A percentile compares a stretch with the other conserved stretches of the same genome.
Conservation (phyloP, 2,113 vertebrate species). For the Bubo bubo region DNA sequence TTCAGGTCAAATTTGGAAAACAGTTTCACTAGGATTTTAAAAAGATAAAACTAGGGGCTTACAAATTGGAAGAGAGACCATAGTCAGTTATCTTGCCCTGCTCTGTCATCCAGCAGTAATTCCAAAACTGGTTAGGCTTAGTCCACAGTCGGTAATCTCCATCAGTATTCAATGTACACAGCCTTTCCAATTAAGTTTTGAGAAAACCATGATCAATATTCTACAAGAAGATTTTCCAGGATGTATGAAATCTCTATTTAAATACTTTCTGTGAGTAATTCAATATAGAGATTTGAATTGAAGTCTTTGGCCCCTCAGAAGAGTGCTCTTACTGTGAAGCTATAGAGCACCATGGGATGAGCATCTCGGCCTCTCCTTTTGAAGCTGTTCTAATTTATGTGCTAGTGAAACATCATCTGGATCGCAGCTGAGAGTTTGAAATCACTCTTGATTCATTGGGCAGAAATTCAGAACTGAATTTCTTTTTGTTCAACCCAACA, state of each 20-base stretch:
- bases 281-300: not conserved
- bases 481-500: not conserved
- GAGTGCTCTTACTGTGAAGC: not conserved
- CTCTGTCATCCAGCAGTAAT: not conserved
- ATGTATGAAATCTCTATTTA: not conserved
- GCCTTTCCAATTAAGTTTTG: constrained; percentile 12
- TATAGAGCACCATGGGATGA: not conserved
- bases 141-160: not conserved
- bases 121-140: not conserved
- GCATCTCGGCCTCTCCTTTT: not conserved
- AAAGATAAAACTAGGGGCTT: not conserved
- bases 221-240: not conserved
- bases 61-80: not conserved
- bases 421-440: not conserved
- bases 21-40: not conserved
- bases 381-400: not conserved
- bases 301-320: not conserved
- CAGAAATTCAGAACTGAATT: not conserved
- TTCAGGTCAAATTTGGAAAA: not conserved
- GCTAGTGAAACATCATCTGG: not conserved
- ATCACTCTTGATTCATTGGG: not conserved
- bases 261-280: not conserved
- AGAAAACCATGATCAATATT: not conserved
- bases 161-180: not conserved
- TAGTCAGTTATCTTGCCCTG: not conserved